Percentiles rank a stretch among this genome's conserved stretches.
Conservation (phyloP, 2,888 invertebrate species). For the Syritta pipiens region DNA sequence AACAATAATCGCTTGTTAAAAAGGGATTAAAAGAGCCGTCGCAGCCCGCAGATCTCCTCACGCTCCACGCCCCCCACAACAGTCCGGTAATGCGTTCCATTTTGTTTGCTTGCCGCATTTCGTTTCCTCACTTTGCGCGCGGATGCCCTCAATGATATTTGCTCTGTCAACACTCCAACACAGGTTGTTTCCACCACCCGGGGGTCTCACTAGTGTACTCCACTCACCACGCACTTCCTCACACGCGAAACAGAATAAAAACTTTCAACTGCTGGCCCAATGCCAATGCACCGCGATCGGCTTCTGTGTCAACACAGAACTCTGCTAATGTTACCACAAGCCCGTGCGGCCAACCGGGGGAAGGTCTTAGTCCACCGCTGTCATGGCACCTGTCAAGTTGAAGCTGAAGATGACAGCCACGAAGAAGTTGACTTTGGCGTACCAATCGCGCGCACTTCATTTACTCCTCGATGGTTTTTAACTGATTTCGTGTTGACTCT, state of each 20-base stretch:
- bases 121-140: slow-evolving; percentile 58
- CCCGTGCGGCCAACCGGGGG: slow-evolving; percentile 23
- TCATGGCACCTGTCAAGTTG: slow-evolving; percentile 57
- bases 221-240: slow-evolving; percentile 45
- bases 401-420: slow-evolving; percentile 44
- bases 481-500: slow-evolving; percentile 65
- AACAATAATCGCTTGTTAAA: slow-evolving; percentile 67
- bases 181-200: too few species aligned
- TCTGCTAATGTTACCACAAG: slow-evolving; percentile 51
- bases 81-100: slow-evolving; percentile 28
- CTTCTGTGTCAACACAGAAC: slow-evolving; percentile 47
- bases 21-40: slow-evolving; percentile 61
- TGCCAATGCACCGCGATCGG: slow-evolving; percentile 31
- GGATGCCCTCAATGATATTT: slow-evolving; percentile 67
- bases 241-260: slow-evolving; percentile 39
- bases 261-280: slow-evolving; percentile 62
- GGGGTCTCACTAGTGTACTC: too few species aligned
- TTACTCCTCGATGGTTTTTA: slow-evolving; percentile 66
- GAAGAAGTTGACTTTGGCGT: slow-evolving; percentile 43
- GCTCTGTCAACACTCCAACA: slow-evolving; percentile 58
- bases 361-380: too few species aligned
- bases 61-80: not conserved
- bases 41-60: not conserved
- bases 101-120: slow-evolving; percentile 56
- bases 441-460: slow-evolving; percentile 67